These are phyloP conservation scores for Gymnogyps californianus DNA, from an alignment of 2,113 vertebrate genomes.

Conservation along the genomic window DNA sequence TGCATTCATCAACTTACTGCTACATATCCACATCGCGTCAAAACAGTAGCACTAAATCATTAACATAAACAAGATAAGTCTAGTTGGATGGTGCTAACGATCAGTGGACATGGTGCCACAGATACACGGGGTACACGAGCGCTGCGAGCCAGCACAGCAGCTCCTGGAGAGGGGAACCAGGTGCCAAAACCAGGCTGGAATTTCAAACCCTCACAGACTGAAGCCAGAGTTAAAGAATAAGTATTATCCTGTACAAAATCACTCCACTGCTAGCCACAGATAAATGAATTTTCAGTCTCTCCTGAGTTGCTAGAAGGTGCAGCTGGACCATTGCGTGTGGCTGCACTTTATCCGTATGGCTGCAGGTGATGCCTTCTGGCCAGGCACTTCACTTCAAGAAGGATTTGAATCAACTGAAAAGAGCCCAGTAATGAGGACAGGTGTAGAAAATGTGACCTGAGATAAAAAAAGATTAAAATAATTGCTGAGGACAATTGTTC, in stretches of 20 bases:
- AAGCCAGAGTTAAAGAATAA: background rate
- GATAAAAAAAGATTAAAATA: background rate
- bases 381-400: background rate
- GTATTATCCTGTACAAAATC: background rate
- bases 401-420: background rate
- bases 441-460: background rate
- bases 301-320: background rate
- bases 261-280: background rate
- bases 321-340: background rate
- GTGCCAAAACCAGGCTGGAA: background rate
- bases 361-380: background rate
- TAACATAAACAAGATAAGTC: background rate
- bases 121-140: rapidly evolving
- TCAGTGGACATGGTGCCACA: background rate
- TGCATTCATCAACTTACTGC: background rate
- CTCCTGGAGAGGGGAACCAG: background rate
- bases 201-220: background rate
- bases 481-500: background rate
- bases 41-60: background rate
- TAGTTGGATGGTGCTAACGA: background rate
- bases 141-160: background rate
- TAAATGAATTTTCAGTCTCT: background rate
- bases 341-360: background rate
- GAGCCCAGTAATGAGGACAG: background rate
- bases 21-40: too few relatives aligned